A percentile compares a stretch with the other conserved stretches of the same genome.
These are phyloP conservation scores for Podarcis muralis DNA, from an alignment of 2,113 vertebrate species.

Conservation along the genomic window DNA sequence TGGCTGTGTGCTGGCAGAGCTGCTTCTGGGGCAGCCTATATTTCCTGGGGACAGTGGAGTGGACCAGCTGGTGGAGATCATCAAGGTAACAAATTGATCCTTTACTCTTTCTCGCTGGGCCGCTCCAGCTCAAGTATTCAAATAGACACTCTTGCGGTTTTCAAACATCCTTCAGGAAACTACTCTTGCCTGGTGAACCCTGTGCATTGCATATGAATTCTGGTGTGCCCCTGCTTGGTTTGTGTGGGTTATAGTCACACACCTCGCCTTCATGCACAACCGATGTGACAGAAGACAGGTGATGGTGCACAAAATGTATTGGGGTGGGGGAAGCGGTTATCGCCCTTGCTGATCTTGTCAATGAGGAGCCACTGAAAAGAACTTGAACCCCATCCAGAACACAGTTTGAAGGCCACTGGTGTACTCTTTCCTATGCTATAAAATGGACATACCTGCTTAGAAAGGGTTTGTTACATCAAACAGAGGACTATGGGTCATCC, in stretches of 20 bases:
- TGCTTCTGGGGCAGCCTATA: conserved; percentile 91
- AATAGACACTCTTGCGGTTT: neutral
- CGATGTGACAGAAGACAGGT: neutral
- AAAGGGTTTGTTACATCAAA: no score
- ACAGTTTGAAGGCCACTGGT: no score
- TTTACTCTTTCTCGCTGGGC: neutral
- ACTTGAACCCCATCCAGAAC: neutral
- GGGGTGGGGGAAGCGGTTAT: neutral
- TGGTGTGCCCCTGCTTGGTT: no score
- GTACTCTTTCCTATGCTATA: neutral
- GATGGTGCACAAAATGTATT: no score
- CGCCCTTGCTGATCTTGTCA: neutral
- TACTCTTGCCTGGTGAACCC: neutral
- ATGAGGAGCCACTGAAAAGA: neutral
- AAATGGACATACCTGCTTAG: no score
- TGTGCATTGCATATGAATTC: neutral
- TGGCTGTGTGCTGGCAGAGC: conserved; percentile 90
- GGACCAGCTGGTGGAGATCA: conserved; percentile 95
- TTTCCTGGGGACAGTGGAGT: conserved; percentile 93
- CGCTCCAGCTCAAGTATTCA: neutral
- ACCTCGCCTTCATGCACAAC: neutral
- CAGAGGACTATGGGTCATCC: no score
- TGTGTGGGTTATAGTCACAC: no score
- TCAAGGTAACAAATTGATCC: conserved; percentile 80
- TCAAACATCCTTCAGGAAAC: neutral